phyloP scores from a whole-genome alignment of 2,888 invertebrate species.

The Gerris lacustris region DNA sequence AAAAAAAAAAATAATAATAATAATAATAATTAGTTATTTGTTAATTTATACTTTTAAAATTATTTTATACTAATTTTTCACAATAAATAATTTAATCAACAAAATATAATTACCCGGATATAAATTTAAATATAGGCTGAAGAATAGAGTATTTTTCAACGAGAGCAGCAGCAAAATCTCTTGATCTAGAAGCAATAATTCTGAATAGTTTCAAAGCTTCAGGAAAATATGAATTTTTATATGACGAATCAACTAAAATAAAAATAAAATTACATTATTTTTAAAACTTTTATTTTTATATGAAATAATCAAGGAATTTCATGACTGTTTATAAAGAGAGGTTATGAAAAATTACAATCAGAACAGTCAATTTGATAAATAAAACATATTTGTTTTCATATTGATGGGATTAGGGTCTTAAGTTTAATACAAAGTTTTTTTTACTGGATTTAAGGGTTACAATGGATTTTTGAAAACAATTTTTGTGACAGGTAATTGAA shows the following conservation, averaged over 20 bases:
- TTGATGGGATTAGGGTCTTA: too few relatives aligned
- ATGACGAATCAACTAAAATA: slow-evolving; percentile 32
- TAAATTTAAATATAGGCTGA: slow-evolving; percentile 27
- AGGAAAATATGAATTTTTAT: slow-evolving; percentile 34
- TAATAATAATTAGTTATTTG: background rate
- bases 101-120: slow-evolving; percentile 25
- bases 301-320: too few relatives aligned
- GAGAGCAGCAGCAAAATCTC: slow-evolving; percentile 43
- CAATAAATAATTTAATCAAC: background rate
- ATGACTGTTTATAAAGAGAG: background rate
- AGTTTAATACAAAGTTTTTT: too few relatives aligned
- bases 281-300: too few relatives aligned
- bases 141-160: slow-evolving; percentile 39
- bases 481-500: too few relatives aligned
- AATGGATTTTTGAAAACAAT: too few relatives aligned
- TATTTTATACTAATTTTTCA: too few relatives aligned
- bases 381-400: too few relatives aligned
- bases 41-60: too few relatives aligned
- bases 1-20: background rate
- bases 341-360: background rate
- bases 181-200: slow-evolving; percentile 51
- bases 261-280: slow-evolving; percentile 9
- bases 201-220: slow-evolving; percentile 59
- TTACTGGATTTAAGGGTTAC: too few relatives aligned
- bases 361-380: too few relatives aligned